These are phyloP conservation scores for Chromobotia macracanthus DNA, from an alignment of 2,797 vertebrate genomes.

Conservation along the genomic window DNA sequence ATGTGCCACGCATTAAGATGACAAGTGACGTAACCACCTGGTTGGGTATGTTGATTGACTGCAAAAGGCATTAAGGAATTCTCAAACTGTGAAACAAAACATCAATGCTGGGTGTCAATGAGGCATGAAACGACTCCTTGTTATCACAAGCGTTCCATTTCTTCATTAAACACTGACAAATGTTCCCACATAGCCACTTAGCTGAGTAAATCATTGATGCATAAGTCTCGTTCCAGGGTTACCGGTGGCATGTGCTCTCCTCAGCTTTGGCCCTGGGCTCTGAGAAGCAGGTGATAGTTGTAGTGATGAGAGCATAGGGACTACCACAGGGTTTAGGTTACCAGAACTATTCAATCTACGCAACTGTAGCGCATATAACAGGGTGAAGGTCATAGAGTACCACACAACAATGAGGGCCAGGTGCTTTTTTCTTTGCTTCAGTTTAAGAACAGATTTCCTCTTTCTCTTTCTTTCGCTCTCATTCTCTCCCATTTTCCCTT, in stretches of 20 bases:
- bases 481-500: no score
- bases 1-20: background rate
- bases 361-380: slow-evolving; percentile 62
- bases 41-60: background rate
- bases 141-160: slow-evolving; percentile 48
- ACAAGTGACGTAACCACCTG: background rate
- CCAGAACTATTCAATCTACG: slow-evolving; percentile 62
- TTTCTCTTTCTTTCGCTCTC: no score
- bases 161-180: slow-evolving; percentile 47
- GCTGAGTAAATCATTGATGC: slow-evolving; percentile 52
- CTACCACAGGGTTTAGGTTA: slow-evolving; percentile 62
- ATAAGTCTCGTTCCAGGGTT: slow-evolving; percentile 37
- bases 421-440: slow-evolving; percentile 63
- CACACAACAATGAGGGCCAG: slow-evolving; percentile 58
- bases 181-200: slow-evolving; percentile 35
- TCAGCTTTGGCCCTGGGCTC: slow-evolving; percentile 32
- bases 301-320: slow-evolving; percentile 57
- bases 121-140: slow-evolving; percentile 23
- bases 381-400: slow-evolving; percentile 59
- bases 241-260: slow-evolving; percentile 38
- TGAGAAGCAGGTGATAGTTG: slow-evolving; percentile 47
- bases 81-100: background rate
- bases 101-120: slow-evolving; percentile 5
- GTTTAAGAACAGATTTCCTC: slow-evolving; percentile 30
- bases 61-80: background rate